Evolutionary conservation across 2,888 invertebrate species (phyloP), one percentile per base, ranked within the genome.

Genomic region (Teinopalpus imperialis): DNA sequence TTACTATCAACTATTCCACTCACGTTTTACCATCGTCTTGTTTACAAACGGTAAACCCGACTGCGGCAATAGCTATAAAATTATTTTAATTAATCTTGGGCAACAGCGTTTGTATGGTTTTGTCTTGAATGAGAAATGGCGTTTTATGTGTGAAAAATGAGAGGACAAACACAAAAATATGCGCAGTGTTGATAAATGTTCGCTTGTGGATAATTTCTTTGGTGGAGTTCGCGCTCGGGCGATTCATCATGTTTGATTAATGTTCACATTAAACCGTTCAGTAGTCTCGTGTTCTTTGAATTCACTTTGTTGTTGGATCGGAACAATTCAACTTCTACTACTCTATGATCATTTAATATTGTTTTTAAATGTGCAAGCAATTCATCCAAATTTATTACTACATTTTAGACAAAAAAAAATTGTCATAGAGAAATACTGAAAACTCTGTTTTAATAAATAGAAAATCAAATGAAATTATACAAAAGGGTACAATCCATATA

Each of bases 1-100:
- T 76, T 65, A 73, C 69, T 67, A 69, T 66, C 60, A 59, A 54
- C 53, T 50, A 74, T 70, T 70, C 72, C 48, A 59, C 66, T 62
- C 78, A 71, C 74, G 72, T 66, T 54, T 52, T 53, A 48, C 48
- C 9, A 44, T 36, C 43, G 47, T 20, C 48, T 55, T 66, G 63
- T 71, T 68, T 71, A 65, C 59, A 49, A 30, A 52, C 32, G 40
- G 48, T 37, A 31, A 32, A 39, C 46, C 45, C 40, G 45, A 41
- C 44, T 32, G 13, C 48, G 39, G 37, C 37, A 45, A 48, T 49
- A 52, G n/a, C 13, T 36, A 49, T 57, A 53, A n/a, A n/a, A n/a
- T n/a, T n/a, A 42, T 50, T 49, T 52, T 54, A 48, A 27, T 26
- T 34, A 48, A 40, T 32, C 24, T 29, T 13, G 21, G 27, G 14